A percentile compares a stretch with the other conserved stretches of the same genome.
These are phyloP conservation scores for Megaleporinus macrocephalus DNA, from an alignment of 2,113 vertebrate genomes.

Conservation along the genomic window DNA sequence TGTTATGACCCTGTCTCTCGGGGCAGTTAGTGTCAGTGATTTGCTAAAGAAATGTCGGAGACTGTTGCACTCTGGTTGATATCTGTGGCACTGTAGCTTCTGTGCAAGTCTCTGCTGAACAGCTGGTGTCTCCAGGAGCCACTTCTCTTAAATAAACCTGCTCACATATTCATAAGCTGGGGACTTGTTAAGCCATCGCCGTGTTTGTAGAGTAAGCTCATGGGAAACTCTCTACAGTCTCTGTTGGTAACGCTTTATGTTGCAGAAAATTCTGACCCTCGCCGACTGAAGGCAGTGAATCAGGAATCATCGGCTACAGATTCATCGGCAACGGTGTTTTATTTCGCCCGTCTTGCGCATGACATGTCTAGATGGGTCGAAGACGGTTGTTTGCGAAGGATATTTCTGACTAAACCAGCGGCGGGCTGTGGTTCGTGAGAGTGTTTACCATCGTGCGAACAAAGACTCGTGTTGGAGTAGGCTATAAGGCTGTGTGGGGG, in stretches of 20 bases:
- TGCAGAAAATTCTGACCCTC: background rate
- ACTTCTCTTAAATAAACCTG: conserved; percentile 31
- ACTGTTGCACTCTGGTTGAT: background rate
- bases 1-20: background rate
- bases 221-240: background rate
- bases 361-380: background rate
- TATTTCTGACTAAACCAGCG: background rate
- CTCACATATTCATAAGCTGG: conserved; percentile 20
- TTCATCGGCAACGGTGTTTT: background rate
- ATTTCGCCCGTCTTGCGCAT: background rate
- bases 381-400: background rate
- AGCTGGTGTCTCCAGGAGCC: conserved; percentile 2
- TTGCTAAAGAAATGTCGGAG: conserved; percentile 3
- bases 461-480: conserved; percentile 13
- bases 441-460: conserved; percentile 20
- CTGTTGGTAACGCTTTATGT: conserved; percentile 2
- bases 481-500: conserved; percentile 40
- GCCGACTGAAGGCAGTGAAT: background rate
- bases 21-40: background rate
- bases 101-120: conserved; percentile 7
- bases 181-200: background rate
- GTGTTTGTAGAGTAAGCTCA: conserved; percentile 2
- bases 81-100: background rate
- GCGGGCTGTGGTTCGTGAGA: background rate
- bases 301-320: background rate